Percentiles rank a stretch among this genome's conserved stretches.
These are phyloP conservation scores for Cyrtonyx montezumae DNA, from an alignment of 2,113 vertebrate species.

Conservation along the genomic window DNA sequence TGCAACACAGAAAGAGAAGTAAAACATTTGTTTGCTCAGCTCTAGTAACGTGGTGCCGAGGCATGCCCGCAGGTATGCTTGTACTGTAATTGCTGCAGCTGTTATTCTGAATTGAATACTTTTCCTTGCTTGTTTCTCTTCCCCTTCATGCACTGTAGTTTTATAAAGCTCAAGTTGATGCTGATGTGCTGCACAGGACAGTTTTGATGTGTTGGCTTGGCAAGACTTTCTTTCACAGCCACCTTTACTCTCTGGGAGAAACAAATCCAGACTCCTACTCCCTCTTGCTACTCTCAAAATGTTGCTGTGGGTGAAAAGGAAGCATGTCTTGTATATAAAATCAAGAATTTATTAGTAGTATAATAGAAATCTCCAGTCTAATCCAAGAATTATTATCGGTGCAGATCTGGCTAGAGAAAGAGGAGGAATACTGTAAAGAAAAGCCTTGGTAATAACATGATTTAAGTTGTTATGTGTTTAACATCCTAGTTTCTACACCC, in stretches of 20 bases:
- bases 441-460: neutral
- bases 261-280: neutral
- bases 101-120: neutral
- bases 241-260: neutral
- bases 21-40: neutral
- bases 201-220: neutral
- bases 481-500: neutral
- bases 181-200: neutral
- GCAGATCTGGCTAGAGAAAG: neutral
- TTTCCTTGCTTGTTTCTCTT: neutral
- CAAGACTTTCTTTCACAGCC: neutral
- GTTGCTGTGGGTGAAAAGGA: neutral
- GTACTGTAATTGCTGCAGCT: neutral
- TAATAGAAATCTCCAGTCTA: neutral
- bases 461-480: neutral
- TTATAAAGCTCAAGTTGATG: neutral
- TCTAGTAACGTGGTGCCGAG: neutral
- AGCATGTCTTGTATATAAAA: neutral
- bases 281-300: neutral
- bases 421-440: neutral
- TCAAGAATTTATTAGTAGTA: neutral
- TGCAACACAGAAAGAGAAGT: neutral
- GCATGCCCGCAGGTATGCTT: neutral
- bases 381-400: neutral
- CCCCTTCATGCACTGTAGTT: neutral